phyloP scores from a whole-genome alignment of 2,888 invertebrate species.

The Lithophane socia region DNA sequence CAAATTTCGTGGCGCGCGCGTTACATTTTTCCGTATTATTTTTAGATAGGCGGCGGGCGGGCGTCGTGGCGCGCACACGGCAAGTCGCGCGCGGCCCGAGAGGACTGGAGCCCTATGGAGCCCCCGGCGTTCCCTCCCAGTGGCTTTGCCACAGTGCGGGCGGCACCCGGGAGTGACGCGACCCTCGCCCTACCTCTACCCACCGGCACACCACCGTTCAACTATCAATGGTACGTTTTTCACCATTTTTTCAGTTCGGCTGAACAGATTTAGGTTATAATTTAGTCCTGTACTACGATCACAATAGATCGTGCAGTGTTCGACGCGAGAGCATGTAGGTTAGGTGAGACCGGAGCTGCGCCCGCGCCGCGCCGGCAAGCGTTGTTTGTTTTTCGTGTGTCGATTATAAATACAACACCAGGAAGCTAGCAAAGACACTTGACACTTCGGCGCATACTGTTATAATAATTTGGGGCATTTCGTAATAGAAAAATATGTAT shows the following conservation, averaged over 20 bases:
- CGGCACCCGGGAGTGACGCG: slow-evolving; percentile 82
- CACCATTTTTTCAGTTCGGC: slow-evolving; percentile 64
- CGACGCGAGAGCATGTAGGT: slow-evolving; percentile 59
- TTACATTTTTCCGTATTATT: slow-evolving; percentile 89
- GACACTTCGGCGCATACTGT: slow-evolving; percentile 72
- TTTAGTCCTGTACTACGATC: slow-evolving; percentile 57
- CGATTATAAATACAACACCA: slow-evolving; percentile 88
- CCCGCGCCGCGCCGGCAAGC: slow-evolving; percentile 74
- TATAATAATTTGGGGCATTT: slow-evolving; percentile 71
- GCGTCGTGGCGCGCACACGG: slow-evolving; percentile 83
- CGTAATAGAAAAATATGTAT: slow-evolving; percentile 60
- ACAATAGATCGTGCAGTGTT: slow-evolving; percentile 62
- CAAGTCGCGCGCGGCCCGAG: slow-evolving; percentile 86
- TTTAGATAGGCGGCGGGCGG: slow-evolving; percentile 88
- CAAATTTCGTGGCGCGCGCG: slow-evolving; percentile 82
- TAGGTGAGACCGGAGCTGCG: slow-evolving; percentile 58
- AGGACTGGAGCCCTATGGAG: slow-evolving; percentile 87
- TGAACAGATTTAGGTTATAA: slow-evolving; percentile 64
- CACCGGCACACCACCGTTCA: slow-evolving; percentile 84
- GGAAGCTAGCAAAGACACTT: slow-evolving; percentile 81
- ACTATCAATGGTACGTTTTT: slow-evolving; percentile 82
- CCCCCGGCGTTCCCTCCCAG: slow-evolving; percentile 83
- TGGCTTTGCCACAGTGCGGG: slow-evolving; percentile 78
- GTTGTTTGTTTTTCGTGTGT: slow-evolving; percentile 88
- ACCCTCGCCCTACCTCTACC: slow-evolving; percentile 78